Conservation (phyloP, 2,888 invertebrate species). For the Cephus sareptanus region DNA sequence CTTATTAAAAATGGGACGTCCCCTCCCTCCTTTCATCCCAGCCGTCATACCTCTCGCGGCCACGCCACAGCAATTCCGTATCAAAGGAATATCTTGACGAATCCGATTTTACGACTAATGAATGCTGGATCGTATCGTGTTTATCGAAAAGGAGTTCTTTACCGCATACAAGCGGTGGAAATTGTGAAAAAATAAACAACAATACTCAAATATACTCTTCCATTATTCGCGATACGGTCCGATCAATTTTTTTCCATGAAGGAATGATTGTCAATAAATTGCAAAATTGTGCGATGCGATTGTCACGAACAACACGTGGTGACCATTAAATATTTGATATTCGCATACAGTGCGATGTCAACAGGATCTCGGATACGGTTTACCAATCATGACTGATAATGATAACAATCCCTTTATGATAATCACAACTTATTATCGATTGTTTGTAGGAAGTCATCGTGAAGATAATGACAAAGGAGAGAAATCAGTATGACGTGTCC, state of each 20-base stretch:
- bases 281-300: not conserved
- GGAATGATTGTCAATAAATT: not conserved
- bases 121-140: not conserved
- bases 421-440: not conserved
- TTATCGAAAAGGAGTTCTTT: not conserved
- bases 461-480: not conserved
- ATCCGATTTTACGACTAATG: not conserved
- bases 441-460: not conserved
- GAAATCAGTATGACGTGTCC: not conserved
- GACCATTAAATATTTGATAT: not conserved
- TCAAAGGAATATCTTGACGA: not conserved
- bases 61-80: not conserved
- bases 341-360: not conserved
- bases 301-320: not conserved
- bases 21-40: not conserved
- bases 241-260: not conserved
- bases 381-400: not conserved
- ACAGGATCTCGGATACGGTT: not conserved
- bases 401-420: not conserved
- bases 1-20: not conserved
- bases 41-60: not conserved
- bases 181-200: not conserved
- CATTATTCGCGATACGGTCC: no score
- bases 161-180: not conserved
- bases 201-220: not conserved